Evolutionary conservation across 2,797 vertebrate genomes (phyloP).

Genomic region (Vireo griseus): DNA sequence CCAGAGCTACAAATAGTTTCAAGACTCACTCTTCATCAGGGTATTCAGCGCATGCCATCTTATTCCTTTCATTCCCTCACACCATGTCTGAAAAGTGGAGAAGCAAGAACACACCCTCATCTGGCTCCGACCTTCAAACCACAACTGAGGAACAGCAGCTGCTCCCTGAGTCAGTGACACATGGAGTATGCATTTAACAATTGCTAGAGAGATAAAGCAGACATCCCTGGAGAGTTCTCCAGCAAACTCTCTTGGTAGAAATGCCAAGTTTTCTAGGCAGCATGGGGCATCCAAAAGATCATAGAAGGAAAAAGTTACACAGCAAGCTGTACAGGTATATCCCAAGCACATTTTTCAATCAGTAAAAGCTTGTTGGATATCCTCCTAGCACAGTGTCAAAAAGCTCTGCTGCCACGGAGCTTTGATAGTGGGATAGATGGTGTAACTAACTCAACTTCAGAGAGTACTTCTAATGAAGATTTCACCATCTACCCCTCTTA

Average conservation of each 20-base stretch:
- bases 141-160: background rate
- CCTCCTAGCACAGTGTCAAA: background rate
- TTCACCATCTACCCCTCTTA: background rate
- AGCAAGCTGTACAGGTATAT: background rate
- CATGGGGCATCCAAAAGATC: background rate
- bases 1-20: background rate
- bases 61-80: background rate
- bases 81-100: background rate
- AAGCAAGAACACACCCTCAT: background rate
- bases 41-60: background rate
- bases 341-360: background rate
- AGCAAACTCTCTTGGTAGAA: background rate
- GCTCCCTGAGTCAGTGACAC: background rate
- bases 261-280: background rate
- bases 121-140: background rate
- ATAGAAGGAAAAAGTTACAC: background rate
- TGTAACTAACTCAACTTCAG: background rate
- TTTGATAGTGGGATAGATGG: background rate
- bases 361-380: background rate
- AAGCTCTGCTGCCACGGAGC: background rate
- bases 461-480: background rate
- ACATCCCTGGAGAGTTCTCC: background rate
- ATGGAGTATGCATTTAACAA: background rate
- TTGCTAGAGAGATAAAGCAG: background rate
- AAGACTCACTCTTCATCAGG: background rate